phyloP scores from a whole-genome alignment of 2,797 vertebrate genomes.

The Urophycis tenuis region DNA sequence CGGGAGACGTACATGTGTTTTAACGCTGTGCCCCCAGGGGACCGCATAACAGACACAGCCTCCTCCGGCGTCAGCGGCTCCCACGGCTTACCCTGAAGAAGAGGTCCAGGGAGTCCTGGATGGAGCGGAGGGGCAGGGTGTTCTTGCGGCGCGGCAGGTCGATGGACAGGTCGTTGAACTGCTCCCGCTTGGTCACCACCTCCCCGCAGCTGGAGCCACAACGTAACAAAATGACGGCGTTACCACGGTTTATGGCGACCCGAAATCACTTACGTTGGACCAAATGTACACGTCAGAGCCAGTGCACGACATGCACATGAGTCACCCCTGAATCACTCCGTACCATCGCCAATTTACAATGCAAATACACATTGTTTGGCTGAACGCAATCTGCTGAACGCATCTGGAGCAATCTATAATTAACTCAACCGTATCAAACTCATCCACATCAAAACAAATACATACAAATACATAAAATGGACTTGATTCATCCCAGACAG shows the following conservation, averaged over 20 bases:
- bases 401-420: too few relatives aligned
- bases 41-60: background rate
- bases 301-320: too few relatives aligned
- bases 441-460: background rate
- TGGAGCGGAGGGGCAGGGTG: constrained; percentile 82
- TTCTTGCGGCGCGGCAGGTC: constrained; percentile 93
- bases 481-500: too few relatives aligned
- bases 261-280: too few relatives aligned
- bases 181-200: constrained; percentile 88
- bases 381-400: too few relatives aligned
- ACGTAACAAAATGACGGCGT: background rate
- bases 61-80: too few relatives aligned
- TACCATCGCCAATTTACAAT: background rate
- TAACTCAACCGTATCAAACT: too few relatives aligned
- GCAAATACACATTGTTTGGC: too few relatives aligned
- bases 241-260: background rate
- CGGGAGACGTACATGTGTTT: constrained; percentile 26
- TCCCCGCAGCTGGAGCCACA: constrained; percentile 81
- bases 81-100: constrained; percentile 93
- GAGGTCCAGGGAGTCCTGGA: constrained; percentile 96
- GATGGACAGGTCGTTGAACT: constrained; percentile 97
- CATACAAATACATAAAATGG: too few relatives aligned
- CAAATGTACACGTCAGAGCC: too few relatives aligned
- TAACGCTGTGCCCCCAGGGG: background rate
- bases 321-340: background rate